Percentiles rank a stretch among this genome's conserved stretches.
Evolutionary conservation across 2,797 vertebrate genomes (phyloP).

Genomic region (Enteromius viviparus): DNA sequence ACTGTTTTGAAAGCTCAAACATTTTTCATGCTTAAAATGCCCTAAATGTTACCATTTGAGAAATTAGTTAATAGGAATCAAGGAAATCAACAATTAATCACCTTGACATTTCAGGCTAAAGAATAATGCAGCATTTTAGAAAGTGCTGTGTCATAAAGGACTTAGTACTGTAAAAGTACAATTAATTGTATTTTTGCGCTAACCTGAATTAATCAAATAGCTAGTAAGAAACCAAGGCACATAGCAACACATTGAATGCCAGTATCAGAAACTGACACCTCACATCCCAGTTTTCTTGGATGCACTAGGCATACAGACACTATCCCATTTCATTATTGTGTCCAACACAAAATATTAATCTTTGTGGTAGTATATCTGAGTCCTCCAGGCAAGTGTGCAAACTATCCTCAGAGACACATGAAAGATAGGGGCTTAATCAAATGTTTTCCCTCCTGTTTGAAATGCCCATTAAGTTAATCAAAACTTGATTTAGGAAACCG

Average conservation of each 20-base stretch:
- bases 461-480: constrained; percentile 50
- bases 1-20: neutral
- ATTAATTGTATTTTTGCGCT: neutral
- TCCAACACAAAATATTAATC: neutral
- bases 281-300: neutral
- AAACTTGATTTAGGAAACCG: constrained; percentile 52
- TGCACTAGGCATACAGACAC: neutral
- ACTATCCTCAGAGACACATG: neutral
- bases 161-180: neutral
- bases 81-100: neutral
- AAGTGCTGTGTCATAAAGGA: neutral
- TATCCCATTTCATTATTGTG: neutral
- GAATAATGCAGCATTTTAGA: neutral
- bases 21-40: neutral
- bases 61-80: too few relatives aligned
- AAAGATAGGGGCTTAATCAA: constrained; percentile 36
- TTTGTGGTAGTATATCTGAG: neutral
- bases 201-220: neutral
- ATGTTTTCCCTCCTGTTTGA: constrained; percentile 46
- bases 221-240: neutral
- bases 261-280: neutral
- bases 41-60: too few relatives aligned
- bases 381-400: neutral
- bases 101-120: neutral
- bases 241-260: neutral